Evolutionary conservation across 1,140 invertebrate genomes (phyloP).

Genomic region (Pemphigus obesinymphae): DNA sequence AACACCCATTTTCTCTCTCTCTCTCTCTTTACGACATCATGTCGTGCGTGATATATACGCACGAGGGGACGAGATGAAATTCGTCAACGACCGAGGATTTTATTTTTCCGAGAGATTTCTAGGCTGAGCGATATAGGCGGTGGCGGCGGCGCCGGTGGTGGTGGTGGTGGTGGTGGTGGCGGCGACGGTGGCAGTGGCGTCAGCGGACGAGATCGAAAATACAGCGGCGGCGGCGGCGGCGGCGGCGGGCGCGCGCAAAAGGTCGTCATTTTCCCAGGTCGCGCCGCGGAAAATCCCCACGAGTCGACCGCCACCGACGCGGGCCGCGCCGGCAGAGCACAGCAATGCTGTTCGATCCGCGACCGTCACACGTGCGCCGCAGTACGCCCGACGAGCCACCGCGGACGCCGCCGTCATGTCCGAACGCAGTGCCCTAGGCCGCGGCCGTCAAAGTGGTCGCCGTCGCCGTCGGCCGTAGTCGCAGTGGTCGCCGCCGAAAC

Average conservation of each 20-base stretch:
- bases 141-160: background rate
- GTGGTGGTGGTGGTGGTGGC: background rate
- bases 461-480: background rate
- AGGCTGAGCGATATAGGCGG: background rate
- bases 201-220: slow-evolving; percentile 19
- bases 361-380: background rate
- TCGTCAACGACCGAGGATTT: background rate
- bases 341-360: background rate
- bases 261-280: slow-evolving; percentile 39
- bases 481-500: background rate
- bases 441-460: background rate
- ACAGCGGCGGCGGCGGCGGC: slow-evolving; percentile 4
- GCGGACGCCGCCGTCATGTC: background rate
- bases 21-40: too few species aligned
- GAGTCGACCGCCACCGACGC: background rate
- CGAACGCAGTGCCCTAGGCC: background rate
- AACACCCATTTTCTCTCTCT: too few species aligned
- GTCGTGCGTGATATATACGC: too few species aligned
- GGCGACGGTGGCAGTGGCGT: background rate
- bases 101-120: background rate
- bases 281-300: slow-evolving; percentile 26
- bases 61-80: too few species aligned
- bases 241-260: slow-evolving; percentile 32
- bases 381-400: too few species aligned
- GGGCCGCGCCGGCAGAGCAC: background rate